Evolutionary conservation across 2,113 vertebrate genomes (phyloP).

Genomic region (Poecilia latipinna): DNA sequence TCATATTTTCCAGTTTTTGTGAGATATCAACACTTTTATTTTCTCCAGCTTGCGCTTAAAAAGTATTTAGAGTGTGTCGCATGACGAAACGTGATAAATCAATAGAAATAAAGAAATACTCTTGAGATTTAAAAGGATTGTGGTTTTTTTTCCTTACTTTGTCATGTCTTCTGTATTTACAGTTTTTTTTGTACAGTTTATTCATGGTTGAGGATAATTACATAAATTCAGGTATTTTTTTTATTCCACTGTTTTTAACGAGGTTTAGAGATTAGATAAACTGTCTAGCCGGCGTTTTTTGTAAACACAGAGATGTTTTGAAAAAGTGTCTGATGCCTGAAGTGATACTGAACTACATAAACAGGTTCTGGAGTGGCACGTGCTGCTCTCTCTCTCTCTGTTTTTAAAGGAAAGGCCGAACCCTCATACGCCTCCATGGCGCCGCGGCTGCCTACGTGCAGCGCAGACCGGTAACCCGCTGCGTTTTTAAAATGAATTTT

Average conservation of each 20-base stretch:
- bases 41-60: not conserved
- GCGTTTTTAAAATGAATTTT: not conserved
- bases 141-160: not conserved
- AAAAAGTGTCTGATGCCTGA: not conserved
- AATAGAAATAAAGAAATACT: not conserved
- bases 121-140: not conserved
- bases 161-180: not conserved
- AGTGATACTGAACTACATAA: not conserved
- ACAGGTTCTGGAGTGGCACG: not conserved
- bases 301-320: not conserved
- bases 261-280: not conserved
- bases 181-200: not conserved
- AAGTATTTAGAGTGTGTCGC: not conserved
- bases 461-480: not conserved
- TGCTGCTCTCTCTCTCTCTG: not conserved
- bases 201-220: not conserved
- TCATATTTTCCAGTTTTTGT: slow-evolving; percentile 18
- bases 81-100: not conserved
- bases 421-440: not conserved
- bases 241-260: no score
- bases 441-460: not conserved
- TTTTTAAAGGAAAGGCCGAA: not conserved
- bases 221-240: not conserved
- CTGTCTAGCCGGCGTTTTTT: not conserved
- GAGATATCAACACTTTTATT: not conserved